phyloP scores from a whole-genome alignment of 2,113 vertebrate genomes.

The Ramphastos sulfuratus region DNA sequence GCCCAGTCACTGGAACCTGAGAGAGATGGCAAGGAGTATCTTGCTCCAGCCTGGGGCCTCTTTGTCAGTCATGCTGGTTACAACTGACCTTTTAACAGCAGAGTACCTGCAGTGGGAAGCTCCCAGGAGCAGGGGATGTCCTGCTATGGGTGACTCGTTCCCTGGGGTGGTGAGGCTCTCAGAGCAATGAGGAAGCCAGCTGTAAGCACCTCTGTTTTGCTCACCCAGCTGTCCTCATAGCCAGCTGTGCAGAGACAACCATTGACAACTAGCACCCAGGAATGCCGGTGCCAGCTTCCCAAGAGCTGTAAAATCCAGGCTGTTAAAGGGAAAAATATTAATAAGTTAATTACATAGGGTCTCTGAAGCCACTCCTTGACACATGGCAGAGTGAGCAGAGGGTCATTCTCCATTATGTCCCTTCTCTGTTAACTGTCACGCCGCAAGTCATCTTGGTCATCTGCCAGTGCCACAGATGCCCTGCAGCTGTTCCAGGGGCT shows the following conservation, averaged over 20 bases:
- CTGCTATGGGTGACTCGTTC: rapidly evolving
- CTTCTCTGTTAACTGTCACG: not conserved
- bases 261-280: not conserved
- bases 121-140: not conserved
- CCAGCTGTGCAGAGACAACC: not conserved
- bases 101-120: not conserved
- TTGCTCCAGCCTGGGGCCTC: not conserved
- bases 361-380: not conserved
- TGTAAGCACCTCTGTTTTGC: not conserved
- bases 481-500: rapidly evolving
- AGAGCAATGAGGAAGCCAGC: not conserved
- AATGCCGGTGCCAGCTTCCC: not conserved
- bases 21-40: not conserved
- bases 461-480: not conserved
- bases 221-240: not conserved
- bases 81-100: rapidly evolving
- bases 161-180: not conserved
- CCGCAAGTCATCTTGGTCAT: not conserved
- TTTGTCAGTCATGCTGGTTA: not conserved
- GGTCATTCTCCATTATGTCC: not conserved
- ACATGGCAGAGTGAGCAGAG: not conserved
- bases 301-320: not conserved
- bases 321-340: not conserved
- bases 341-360: not conserved
- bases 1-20: not conserved